Percentiles rank a stretch among this genome's conserved stretches.
phyloP scores from a whole-genome alignment of 1,140 invertebrate species.

The Geopemphigus sp. region DNA sequence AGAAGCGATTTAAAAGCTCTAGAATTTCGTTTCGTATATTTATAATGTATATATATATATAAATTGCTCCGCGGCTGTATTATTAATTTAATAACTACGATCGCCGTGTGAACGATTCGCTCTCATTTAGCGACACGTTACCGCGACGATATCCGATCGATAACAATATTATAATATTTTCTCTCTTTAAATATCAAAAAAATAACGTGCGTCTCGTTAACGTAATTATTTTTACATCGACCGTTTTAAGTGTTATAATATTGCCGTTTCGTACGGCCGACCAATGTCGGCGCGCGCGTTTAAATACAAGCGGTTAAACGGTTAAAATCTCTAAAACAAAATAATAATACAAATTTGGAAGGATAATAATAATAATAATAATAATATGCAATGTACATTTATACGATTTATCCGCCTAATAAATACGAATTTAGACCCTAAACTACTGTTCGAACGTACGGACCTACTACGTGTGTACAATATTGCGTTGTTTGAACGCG shows the following conservation, averaged over 20 bases:
- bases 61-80: constrained; percentile 6
- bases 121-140: constrained; percentile 19
- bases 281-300: background rate
- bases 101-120: background rate
- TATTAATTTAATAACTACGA: constrained; percentile 27
- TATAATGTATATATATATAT: no score
- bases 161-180: constrained; percentile 12
- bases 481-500: constrained; percentile 25
- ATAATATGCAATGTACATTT: constrained; percentile 27
- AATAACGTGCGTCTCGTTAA: no score
- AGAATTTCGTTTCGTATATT: constrained; percentile 9
- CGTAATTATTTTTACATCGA: no score
- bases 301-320: constrained; percentile 3
- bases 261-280: constrained; percentile 2
- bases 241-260: background rate
- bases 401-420: constrained; percentile 20
- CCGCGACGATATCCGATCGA: constrained; percentile 8
- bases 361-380: background rate
- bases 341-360: background rate
- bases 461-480: constrained; percentile 21
- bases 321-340: constrained; percentile 1
- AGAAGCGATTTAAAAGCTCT: constrained; percentile 40
- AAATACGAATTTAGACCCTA: constrained; percentile 15
- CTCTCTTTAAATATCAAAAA: no score
- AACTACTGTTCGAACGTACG: background rate